Base-by-base conservation (phyloP, 2,797 vertebrate genomes). In the Orientallactaga sibirica region DNA sequence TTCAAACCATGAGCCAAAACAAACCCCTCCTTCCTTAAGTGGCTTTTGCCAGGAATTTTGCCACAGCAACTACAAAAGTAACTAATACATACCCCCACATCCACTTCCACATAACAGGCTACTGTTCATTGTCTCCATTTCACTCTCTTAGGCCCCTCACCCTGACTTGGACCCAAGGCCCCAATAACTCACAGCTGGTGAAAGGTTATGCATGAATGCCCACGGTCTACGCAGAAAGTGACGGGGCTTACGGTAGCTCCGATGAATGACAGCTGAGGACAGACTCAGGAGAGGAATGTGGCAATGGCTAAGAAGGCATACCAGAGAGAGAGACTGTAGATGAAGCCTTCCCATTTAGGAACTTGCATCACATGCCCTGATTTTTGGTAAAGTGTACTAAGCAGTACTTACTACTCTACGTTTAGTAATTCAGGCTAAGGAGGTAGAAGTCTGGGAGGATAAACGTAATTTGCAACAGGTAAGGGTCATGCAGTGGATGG, bases 71-170 rank as follows among this genome's bases (percentile, higher is more conserved):
- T 66, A 81, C 11, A 43, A 18, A 66, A 66, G 79, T 18, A 64
- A 82, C 25, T 18, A 67, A 20, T 12, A 41, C 14, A 9, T 62
- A n/a, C 10, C 67, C 18, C 76, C 33, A 61, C 10, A 22, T 27
- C 33, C 10, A 8, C 84, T 62, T 48, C 19, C 87, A 64, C 6
- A 52, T 14, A 18, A 29, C 27, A 52, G 6, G 24, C 37, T 37
- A 29, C 18, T 55, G 9, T 29, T 75, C 25, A 19, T 2, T 14
- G 20, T 14, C 6, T 67, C 16, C 9, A 43, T 24, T 3, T 27
- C n/a, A 7, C 22, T 15, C n/a, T n/a, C 52, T 22, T 1, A 29
- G 11, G 15, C 8, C 14, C 1, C 0, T 25, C 77, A 12, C 33
- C 29, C 48, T 2, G 6, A 89, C n/a, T 27, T 58, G 29, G 37